phyloP scores from a whole-genome alignment of 1,140 invertebrate genomes.

The Thaumatotibia leucotreta region DNA sequence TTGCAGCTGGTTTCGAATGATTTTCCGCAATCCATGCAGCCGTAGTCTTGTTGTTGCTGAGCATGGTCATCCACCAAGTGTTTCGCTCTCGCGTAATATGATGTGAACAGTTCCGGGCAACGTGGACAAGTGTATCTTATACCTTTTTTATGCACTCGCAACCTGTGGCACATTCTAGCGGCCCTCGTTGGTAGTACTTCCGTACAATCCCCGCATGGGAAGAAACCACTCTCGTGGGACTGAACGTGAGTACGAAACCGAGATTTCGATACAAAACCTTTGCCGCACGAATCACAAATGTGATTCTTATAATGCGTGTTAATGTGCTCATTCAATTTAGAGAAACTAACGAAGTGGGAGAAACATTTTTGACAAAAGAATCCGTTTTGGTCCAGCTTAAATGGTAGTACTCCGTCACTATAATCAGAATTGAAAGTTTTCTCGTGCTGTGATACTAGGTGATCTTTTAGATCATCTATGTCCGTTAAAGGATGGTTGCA shows the following conservation, averaged over 20 bases:
- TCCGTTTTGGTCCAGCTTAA: slow-evolving; percentile 44
- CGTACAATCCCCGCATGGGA: slow-evolving; percentile 87
- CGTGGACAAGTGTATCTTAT: slow-evolving; percentile 62
- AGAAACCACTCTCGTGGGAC: slow-evolving; percentile 76
- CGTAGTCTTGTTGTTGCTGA: slow-evolving; percentile 38
- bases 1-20: slow-evolving; percentile 52
- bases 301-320: slow-evolving; percentile 75
- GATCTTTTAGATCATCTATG: slow-evolving; percentile 50
- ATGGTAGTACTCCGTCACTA: slow-evolving; percentile 61
- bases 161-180: slow-evolving; percentile 48
- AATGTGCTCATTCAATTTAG: slow-evolving; percentile 66
- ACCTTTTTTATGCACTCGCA: slow-evolving; percentile 50
- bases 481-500: slow-evolving; percentile 45
- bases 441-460: slow-evolving; percentile 37
- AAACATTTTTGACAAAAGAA: slow-evolving; percentile 55
- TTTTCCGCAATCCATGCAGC: slow-evolving; percentile 42
- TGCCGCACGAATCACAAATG: slow-evolving; percentile 81
- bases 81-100: slow-evolving; percentile 51
- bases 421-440: slow-evolving; percentile 39
- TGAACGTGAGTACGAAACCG: slow-evolving; percentile 77
- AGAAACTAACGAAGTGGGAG: slow-evolving; percentile 38
- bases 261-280: slow-evolving; percentile 77
- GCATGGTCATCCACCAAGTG: slow-evolving; percentile 55
- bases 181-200: slow-evolving; percentile 79
- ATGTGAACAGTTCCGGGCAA: slow-evolving; percentile 57